Conservation (phyloP, 1,140 invertebrate genomes). For the Aricia agestis region DNA sequence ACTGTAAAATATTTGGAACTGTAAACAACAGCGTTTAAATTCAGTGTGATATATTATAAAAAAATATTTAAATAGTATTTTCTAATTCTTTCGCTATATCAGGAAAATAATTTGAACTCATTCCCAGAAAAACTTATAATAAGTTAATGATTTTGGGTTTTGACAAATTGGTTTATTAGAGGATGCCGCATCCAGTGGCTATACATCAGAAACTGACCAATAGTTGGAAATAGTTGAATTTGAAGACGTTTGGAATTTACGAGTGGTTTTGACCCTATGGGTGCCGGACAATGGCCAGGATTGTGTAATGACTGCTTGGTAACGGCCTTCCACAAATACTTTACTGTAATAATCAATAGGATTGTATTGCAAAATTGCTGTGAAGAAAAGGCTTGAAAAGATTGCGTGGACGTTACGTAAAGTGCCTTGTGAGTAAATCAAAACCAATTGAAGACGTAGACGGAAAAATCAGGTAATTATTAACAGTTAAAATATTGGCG, state of each 20-base stretch:
- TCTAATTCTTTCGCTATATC: no score
- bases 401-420: no score
- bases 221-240: slow-evolving; percentile 73
- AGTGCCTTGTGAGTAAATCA: no score
- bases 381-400: not conserved
- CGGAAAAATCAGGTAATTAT: no score
- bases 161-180: not conserved
- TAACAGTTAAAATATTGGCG: no score
- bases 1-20: no score
- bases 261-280: slow-evolving; percentile 65
- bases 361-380: not conserved
- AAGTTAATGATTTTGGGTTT: no score
- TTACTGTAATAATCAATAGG: not conserved
- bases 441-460: no score
- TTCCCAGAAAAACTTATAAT: not conserved
- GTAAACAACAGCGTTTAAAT: no score
- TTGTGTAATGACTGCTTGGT: slow-evolving; percentile 54
- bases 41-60: no score
- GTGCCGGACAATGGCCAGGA: slow-evolving; percentile 53
- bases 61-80: no score
- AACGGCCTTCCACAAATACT: slow-evolving; percentile 37
- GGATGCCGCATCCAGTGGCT: slow-evolving; percentile 36
- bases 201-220: slow-evolving; percentile 47
- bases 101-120: no score
- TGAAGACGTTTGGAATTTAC: slow-evolving; percentile 72